Base-by-base conservation (phyloP, 64 coral and sea anemone species). In the Montipora sp. region DNA sequence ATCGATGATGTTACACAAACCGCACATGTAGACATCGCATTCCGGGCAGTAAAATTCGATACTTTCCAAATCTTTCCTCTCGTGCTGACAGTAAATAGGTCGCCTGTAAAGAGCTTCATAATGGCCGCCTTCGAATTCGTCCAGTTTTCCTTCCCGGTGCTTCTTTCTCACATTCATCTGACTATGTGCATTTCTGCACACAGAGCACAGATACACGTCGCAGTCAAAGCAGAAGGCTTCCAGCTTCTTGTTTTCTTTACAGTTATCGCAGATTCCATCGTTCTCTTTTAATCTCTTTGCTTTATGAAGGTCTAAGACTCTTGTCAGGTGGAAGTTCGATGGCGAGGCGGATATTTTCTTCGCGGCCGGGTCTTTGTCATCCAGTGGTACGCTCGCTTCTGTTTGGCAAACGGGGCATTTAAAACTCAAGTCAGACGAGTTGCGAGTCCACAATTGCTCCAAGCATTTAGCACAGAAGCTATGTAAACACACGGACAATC, bases 1-100 rank as follows among this genome's bases (percentile, higher is more conserved):
- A 27, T 87, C 86, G 24, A 86, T 49, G 8, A 92, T 92, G 70
- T 98, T 98, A 69, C 95, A 98, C 51, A 98, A 76, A 59, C 91
- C 92, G 8, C 95, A 98, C 7, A 98, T 93, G 59, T 92, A 94
- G 3, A 84, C 84, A 84, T 98, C 92, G 47, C 95, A 98, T 80
- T 98, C 95, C n/a, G 90, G 91, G 75, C 95, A 98, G 47, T 93
- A 98, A 59, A 94, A 98, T 75, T 98, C 95, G 8, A 98, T 93
- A 22, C 90, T 81, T 21, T 93, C 95, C 8, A 89, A 74, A 16
- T 98, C 95, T 80, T 98, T 98, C 63, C 94, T 88, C 57, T 98
- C 94, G 78, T 98, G 95, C 4, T 93, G 92, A 27, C 95, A 98
- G 36, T 83, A 98, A 2, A 90, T 88, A 7, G 95, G 71, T 47